Base-by-base conservation (phyloP, 2,888 invertebrate species). In the Hedya salicella region DNA sequence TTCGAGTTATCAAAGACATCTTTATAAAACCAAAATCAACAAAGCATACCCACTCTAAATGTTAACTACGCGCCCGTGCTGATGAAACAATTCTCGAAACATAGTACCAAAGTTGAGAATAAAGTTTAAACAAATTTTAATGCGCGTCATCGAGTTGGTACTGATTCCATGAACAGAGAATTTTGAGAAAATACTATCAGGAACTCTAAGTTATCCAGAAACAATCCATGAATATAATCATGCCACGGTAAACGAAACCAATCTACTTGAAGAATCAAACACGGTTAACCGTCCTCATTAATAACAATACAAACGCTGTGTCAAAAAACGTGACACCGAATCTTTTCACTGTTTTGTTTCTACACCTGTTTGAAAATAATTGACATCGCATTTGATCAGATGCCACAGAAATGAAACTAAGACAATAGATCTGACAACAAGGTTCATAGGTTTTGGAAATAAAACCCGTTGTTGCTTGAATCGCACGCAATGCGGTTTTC, bases 61-160 rank as follows among this genome's bases (percentile, higher is more conserved):
- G 9, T 17, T 46, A 19, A 36, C 19, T 17, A 17, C 2, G 11
- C 14, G 1, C 25, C 49, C n/a, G 21, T 14, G 14, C 49, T 14
- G 14, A 48, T 21, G 44, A 21, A 14, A 14, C 49, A 49, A 14
- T 30, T 0, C 11, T 9, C 14, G 25, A 49, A 49, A 49, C 49
- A 25, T 25, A 6, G 21, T 32, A 32, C 32, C 4, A 16, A 32
- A 30, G 16, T 57, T 17, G 17, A 13, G 21, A 57, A 52, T 36
- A 13, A 52, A 32, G 9, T 56, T 42, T 17, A 1, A 52, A 42
- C 14, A 11, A 54, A 25, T 56, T 57, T 57, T 57, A 57, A 57
- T 16, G 44, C 44, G 30, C 44, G 2, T 17, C 17, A 46, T 46
- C 44, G 9, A 13, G 16, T 25, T 13, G 30, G 13, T 44, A 16